Evolutionary conservation across 2,797 vertebrate genomes (phyloP).

Genomic region (Sphaeramia orbicularis): DNA sequence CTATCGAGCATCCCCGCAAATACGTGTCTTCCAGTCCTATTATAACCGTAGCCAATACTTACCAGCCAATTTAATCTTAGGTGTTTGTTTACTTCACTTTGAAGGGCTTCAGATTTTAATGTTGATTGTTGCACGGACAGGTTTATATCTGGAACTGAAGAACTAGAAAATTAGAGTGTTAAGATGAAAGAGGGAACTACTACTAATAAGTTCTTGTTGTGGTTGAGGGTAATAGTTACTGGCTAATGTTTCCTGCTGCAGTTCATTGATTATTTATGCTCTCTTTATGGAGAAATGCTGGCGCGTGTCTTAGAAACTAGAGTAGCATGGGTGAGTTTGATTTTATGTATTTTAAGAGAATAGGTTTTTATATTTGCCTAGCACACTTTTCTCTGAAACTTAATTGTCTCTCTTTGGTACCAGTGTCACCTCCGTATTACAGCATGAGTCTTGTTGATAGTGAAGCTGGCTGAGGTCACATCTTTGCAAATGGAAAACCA

Average conservation of each 20-base stretch:
- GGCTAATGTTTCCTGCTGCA: slow-evolving; percentile 78
- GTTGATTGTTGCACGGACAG: neutral
- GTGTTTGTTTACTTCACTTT: too few species aligned
- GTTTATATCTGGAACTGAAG: neutral
- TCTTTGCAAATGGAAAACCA: slow-evolving; percentile 58
- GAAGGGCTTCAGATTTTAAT: neutral
- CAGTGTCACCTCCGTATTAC: slow-evolving; percentile 2
- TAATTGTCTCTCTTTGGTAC: slow-evolving; percentile 4
- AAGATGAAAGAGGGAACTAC: neutral
- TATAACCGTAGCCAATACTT: neutral
- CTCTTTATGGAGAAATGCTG: slow-evolving; percentile 65
- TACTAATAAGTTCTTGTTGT: slow-evolving; percentile 26
- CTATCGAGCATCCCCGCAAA: slow-evolving; percentile 17
- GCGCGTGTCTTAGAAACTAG: slow-evolving; percentile 41
- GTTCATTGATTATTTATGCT: slow-evolving; percentile 85
- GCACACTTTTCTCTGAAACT: neutral
- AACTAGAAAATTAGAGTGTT: neutral
- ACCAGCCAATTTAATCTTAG: too few species aligned
- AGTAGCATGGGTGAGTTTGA: slow-evolving; percentile 4
- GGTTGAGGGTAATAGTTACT: slow-evolving; percentile 42
- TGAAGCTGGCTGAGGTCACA: slow-evolving; percentile 57
- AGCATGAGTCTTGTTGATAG: slow-evolving; percentile 23
- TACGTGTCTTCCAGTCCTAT: neutral
- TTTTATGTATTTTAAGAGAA: neutral
- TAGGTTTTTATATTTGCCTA: neutral